Percentiles rank a stretch among this genome's conserved stretches.
Evolutionary conservation across 2,797 vertebrate genomes (phyloP).

Genomic region (Diceros bicornis): DNA sequence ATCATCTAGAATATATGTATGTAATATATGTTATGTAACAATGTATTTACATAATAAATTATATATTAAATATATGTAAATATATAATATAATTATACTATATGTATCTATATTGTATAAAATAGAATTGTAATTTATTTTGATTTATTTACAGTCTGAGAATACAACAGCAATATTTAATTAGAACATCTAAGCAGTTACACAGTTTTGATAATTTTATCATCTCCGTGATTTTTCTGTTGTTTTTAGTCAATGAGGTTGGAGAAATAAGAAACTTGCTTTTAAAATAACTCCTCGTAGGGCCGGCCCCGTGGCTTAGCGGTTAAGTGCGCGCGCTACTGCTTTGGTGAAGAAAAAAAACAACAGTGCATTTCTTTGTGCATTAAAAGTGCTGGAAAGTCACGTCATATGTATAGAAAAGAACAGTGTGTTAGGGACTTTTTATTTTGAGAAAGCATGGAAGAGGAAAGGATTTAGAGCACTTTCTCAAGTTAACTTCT

Average conservation of each 20-base stretch:
- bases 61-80: neutral
- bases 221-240: constrained; percentile 14
- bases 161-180: neutral
- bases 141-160: neutral
- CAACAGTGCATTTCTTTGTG: neutral
- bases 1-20: constrained; percentile 32
- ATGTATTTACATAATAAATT: constrained; percentile 19
- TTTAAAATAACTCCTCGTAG: neutral
- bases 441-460: constrained; percentile 43
- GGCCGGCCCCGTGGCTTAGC: no score
- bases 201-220: constrained; percentile 32
- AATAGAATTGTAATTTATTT: constrained; percentile 41
- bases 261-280: constrained; percentile 45
- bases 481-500: neutral
- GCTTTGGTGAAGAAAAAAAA: no score
- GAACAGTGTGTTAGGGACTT: neutral
- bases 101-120: neutral
- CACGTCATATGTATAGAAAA: neutral
- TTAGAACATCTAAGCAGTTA: neutral
- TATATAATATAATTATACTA: neutral
- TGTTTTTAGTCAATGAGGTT: constrained; percentile 39
- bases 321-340: no score
- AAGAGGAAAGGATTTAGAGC: neutral
- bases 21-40: neutral
- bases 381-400: neutral